Evolutionary conservation across 2,113 vertebrate genomes (phyloP).

Genomic region (Scalopus aquaticus): DNA sequence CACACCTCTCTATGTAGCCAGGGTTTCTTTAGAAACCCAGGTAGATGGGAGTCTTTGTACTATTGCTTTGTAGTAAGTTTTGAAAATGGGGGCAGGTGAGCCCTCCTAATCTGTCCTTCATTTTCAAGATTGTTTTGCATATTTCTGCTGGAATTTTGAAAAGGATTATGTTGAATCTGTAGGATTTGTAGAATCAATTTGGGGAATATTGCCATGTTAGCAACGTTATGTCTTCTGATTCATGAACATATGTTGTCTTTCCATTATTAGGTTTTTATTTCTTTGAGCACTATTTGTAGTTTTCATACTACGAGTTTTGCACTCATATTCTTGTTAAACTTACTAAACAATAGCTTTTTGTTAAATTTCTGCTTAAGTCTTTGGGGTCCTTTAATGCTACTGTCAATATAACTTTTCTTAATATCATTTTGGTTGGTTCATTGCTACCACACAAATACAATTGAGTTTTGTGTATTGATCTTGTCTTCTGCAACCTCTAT

Average conservation of each 20-base stretch:
- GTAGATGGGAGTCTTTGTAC: background rate
- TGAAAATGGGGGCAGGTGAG: background rate
- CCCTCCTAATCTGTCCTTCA: background rate
- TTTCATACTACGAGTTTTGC: background rate
- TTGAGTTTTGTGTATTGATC: conserved; percentile 21
- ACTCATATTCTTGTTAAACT: background rate
- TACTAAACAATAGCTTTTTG: background rate
- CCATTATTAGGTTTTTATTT: background rate
- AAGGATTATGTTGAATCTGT: background rate
- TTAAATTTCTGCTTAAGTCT: background rate
- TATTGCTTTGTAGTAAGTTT: conserved; percentile 5
- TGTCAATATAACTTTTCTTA: background rate
- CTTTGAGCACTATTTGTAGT: background rate
- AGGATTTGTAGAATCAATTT: too few species aligned
- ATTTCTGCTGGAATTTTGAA: conserved; percentile 9
- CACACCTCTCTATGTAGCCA: background rate
- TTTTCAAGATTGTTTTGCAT: conserved; percentile 37
- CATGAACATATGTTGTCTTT: background rate
- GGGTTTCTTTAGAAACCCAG: background rate
- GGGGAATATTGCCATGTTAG: background rate
- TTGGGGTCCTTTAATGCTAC: background rate
- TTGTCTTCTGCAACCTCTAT: background rate
- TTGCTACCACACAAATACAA: background rate
- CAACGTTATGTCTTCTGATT: background rate
- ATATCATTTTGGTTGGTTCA: conserved; percentile 4